These are phyloP conservation scores for Vombatus ursinus DNA, from an alignment of 2,113 vertebrate genomes.

Conservation along the genomic window DNA sequence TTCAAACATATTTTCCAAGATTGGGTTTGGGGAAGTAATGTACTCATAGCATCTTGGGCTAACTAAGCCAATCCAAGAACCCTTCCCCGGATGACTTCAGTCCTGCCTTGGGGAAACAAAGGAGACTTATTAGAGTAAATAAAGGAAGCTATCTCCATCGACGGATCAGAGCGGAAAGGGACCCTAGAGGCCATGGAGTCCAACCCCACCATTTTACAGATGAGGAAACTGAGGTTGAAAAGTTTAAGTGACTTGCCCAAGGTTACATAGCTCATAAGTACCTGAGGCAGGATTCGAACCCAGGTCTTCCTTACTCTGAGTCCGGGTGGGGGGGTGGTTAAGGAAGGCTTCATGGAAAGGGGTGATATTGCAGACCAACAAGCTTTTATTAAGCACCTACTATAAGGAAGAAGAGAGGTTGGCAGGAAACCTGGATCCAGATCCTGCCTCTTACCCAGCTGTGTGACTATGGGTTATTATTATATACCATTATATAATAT, in stretches of 20 bases:
- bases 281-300: not conserved
- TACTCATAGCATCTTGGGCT: conserved; percentile 5
- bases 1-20: conserved; percentile 73
- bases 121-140: not conserved
- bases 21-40: conserved; percentile 49
- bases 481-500: too few species aligned
- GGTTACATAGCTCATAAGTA: not conserved
- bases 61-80: conserved; percentile 50
- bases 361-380: not conserved
- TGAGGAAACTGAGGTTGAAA: not conserved
- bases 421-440: not conserved
- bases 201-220: not conserved
- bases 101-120: conserved; percentile 48
- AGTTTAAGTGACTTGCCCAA: not conserved
- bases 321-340: not conserved
- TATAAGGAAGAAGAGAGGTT: not conserved
- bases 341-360: not conserved
- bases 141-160: not conserved
- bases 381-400: not conserved
- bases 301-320: not conserved
- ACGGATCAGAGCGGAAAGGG: not conserved
- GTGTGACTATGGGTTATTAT: too few species aligned
- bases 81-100: conserved; percentile 44
- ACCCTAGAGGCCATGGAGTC: not conserved
- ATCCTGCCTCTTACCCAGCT: not conserved